phyloP scores from a whole-genome alignment of 2,113 vertebrate species.

The Pontoporia blainvillei region DNA sequence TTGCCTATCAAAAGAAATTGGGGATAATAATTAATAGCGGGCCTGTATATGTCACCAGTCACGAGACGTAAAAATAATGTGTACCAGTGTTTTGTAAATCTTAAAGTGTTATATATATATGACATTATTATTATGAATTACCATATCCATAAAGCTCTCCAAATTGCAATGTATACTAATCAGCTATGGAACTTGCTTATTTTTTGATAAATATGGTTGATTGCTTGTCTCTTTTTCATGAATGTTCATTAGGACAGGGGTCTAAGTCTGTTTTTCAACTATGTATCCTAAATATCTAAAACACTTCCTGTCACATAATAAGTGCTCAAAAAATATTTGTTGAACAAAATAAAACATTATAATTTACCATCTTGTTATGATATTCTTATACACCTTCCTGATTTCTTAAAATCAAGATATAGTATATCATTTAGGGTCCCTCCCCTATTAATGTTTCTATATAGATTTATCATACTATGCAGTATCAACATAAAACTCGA shows the following conservation, averaged over 20 bases:
- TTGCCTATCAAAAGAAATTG: not conserved
- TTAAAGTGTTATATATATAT: not conserved
- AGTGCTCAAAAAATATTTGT: not conserved
- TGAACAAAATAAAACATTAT: not conserved
- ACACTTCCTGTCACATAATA: not conserved
- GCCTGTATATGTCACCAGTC: not conserved
- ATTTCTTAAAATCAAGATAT: not conserved
- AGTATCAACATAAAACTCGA: not conserved
- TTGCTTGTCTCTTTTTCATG: not conserved
- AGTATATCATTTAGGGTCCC: not conserved
- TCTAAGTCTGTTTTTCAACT: not conserved
- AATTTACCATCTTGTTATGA: not conserved
- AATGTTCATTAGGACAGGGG: not conserved
- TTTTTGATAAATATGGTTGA: not conserved
- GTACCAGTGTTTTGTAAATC: not conserved
- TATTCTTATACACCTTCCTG: not conserved
- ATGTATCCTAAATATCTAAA: not conserved
- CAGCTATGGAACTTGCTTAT: not conserved
- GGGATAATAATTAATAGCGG: not conserved
- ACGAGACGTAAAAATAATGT: not conserved
- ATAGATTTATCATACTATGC: not conserved
- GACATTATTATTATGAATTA: not conserved
- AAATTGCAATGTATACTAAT: not conserved
- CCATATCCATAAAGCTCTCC: not conserved
- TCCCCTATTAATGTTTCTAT: too few relatives aligned